Evolutionary conservation across 1,140 invertebrate genomes (phyloP).

Genomic region (Zaprionus davidi): DNA sequence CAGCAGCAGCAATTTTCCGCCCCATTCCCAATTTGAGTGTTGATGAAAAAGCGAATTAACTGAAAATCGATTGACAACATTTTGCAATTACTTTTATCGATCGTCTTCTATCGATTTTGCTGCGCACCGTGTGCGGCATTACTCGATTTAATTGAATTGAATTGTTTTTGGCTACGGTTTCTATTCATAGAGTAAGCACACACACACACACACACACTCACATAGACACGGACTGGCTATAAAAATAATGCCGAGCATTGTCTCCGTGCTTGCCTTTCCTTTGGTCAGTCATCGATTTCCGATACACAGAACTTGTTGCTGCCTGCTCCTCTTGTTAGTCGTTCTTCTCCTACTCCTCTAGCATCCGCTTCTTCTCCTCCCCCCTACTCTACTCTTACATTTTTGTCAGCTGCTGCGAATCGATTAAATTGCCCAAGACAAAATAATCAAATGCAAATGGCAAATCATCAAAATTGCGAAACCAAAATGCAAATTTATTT

Average conservation of each 20-base stretch:
- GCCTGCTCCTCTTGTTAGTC: not conserved
- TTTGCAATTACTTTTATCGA: not conserved
- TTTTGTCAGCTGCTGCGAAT: not conserved
- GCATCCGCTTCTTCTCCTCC: not conserved
- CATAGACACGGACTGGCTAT: no score
- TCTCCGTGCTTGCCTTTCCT: not conserved
- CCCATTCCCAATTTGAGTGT: not conserved
- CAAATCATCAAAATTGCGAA: slow-evolving; percentile 21
- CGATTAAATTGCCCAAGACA: slow-evolving; percentile 9
- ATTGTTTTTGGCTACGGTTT: no score
- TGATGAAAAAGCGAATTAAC: slow-evolving; percentile 1
- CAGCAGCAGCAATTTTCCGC: not conserved
- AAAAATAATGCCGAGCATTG: no score
- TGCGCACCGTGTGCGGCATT: no score
- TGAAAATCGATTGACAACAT: not conserved
- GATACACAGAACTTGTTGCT: not conserved
- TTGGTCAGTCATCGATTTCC: not conserved
- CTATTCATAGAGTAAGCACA: not conserved
- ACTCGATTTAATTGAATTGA: not conserved
- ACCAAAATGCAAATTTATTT: slow-evolving; percentile 22
- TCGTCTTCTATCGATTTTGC: not conserved
- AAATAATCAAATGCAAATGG: slow-evolving; percentile 15
- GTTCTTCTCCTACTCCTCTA: not conserved
- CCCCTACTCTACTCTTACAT: no score
- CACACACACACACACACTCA: not conserved